Percentiles rank a stretch among this genome's conserved stretches.
Evolutionary conservation across 2,888 invertebrate species (phyloP).

Genomic region (Octonoba sinensis): DNA sequence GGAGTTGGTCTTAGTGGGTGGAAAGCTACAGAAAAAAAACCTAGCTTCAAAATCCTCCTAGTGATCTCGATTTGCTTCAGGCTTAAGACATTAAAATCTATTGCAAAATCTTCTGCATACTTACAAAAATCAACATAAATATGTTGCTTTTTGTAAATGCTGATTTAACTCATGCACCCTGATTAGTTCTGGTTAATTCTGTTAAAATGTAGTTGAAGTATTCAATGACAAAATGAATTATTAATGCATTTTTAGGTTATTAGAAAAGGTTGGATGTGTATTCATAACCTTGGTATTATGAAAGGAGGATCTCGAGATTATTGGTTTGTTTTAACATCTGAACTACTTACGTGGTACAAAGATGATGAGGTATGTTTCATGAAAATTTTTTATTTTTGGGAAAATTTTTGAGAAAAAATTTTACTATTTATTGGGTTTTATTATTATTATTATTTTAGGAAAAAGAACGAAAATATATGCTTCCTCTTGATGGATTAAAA

Average conservation of each 20-base stretch:
- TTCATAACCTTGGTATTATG: slow-evolving; percentile 99
- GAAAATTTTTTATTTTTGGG: neutral
- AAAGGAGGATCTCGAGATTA: slow-evolving; percentile 98
- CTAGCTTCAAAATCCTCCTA: no score
- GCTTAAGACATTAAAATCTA: no score
- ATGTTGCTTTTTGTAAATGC: neutral
- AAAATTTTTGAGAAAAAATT: neutral
- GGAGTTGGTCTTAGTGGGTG: no score
- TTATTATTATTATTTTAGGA: slow-evolving; percentile 76
- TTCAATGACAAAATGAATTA: slow-evolving; percentile 6
- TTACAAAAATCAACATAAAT: neutral
- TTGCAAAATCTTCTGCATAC: no score
- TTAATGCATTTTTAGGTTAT: slow-evolving; percentile 93
- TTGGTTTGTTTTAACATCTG: slow-evolving; percentile 98
- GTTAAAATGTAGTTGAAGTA: neutral
- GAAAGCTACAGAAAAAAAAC: no score
- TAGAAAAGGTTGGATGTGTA: slow-evolving; percentile 98
- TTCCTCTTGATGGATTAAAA: slow-evolving; percentile 96
- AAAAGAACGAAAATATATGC: slow-evolving; percentile 99
- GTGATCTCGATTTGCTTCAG: no score
- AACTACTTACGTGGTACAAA: slow-evolving; percentile 98
- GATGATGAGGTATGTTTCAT: slow-evolving; percentile 83
- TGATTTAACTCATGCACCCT: neutral
- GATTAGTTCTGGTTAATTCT: no score
- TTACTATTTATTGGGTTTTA: neutral